phyloP scores from a whole-genome alignment of 2,888 invertebrate genomes.

The Campaea margaritaria region DNA sequence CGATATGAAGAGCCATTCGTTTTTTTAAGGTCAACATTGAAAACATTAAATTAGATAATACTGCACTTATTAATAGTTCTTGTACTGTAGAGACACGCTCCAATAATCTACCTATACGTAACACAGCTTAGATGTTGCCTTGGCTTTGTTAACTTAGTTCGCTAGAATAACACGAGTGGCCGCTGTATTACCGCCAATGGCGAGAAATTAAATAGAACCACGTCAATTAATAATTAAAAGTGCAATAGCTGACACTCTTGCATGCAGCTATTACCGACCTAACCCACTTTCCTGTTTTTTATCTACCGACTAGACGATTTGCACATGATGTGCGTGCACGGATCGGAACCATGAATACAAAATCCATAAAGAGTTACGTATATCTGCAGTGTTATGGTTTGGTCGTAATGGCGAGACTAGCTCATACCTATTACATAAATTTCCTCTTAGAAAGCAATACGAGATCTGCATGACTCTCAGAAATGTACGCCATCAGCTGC shows the following conservation, averaged over 20 bases:
- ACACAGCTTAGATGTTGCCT: slow-evolving; percentile 18
- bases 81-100: slow-evolving; percentile 23
- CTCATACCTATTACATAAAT: slow-evolving; percentile 35
- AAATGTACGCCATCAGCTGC: slow-evolving; percentile 10
- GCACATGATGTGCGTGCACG: slow-evolving; percentile 25
- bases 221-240: slow-evolving; percentile 16
- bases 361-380: slow-evolving; percentile 27
- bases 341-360: slow-evolving; percentile 32
- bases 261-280: slow-evolving; percentile 8
- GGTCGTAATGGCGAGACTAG: slow-evolving; percentile 29
- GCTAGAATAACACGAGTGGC: slow-evolving; percentile 16
- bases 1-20: slow-evolving; percentile 6
- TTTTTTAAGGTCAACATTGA: slow-evolving; percentile 15
- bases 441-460: slow-evolving; percentile 32
- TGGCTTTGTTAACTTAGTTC: slow-evolving; percentile 13
- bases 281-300: slow-evolving; percentile 24
- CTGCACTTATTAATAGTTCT: slow-evolving; percentile 16
- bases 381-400: slow-evolving; percentile 29
- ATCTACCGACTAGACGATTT: slow-evolving; percentile 15
- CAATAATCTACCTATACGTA: slow-evolving; percentile 23
- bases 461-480: slow-evolving; percentile 31
- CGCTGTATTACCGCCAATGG: slow-evolving; percentile 13
- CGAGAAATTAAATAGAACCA: slow-evolving; percentile 9
- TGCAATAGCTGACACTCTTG: slow-evolving; percentile 18
- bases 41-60: slow-evolving; percentile 24